phyloP scores from a whole-genome alignment of 2,888 invertebrate species.

The Hermaeophaga mercurialis region DNA sequence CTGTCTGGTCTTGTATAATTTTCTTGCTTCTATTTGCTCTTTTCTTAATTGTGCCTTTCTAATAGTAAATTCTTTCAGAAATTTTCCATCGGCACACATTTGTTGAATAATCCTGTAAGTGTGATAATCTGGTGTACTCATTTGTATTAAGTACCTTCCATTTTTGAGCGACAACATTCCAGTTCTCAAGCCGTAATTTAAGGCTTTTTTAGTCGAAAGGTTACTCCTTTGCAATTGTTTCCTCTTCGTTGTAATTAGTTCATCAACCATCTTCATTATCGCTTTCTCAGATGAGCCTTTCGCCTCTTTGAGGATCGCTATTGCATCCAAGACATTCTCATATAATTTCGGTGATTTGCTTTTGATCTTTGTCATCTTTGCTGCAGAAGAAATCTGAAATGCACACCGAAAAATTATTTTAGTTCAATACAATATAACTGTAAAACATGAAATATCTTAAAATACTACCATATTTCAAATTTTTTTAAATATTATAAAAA shows the following conservation, averaged over 20 bases:
- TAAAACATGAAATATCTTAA: too few relatives aligned
- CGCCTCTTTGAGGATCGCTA: conserved; percentile 18
- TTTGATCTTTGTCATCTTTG: too few relatives aligned
- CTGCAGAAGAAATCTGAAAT: too few relatives aligned
- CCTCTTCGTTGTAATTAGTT: conserved; percentile 27
- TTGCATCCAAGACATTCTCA: conserved; percentile 25
- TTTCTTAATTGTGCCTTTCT: not conserved
- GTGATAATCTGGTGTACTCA: conserved; percentile 36
- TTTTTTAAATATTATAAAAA: too few relatives aligned
- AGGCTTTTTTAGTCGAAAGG: conserved; percentile 35
- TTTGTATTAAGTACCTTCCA: conserved; percentile 39
- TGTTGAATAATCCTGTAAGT: conserved; percentile 29
- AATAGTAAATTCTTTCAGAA: not conserved
- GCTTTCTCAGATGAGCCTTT: conserved; percentile 40
- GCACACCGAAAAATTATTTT: too few relatives aligned
- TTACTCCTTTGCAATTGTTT: conserved; percentile 18
- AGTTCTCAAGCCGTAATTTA: conserved; percentile 36
- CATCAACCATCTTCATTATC: conserved; percentile 38
- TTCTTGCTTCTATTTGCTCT: not conserved
- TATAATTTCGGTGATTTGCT: too few relatives aligned
- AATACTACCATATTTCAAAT: too few relatives aligned
- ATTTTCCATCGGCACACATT: conserved; percentile 23
- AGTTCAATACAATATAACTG: too few relatives aligned
- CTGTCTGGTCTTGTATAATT: not conserved
- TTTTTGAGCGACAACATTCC: conserved; percentile 35